Evolutionary conservation across 2,113 vertebrate genomes (phyloP).

Genomic region (Thamnaconus septentrionalis): DNA sequence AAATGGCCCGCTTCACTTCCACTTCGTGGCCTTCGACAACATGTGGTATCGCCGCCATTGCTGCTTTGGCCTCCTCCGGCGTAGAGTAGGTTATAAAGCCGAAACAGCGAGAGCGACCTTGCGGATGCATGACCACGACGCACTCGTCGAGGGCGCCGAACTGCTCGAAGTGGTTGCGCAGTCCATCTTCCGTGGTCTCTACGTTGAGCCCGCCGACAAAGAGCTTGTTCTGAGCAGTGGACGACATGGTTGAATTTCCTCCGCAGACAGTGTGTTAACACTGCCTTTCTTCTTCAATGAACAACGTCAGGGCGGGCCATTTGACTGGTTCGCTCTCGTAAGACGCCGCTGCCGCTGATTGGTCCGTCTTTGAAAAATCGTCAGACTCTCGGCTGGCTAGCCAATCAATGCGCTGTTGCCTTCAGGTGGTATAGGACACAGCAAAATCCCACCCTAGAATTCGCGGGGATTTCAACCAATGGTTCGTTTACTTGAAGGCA

Average conservation of each 20-base stretch:
- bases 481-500: neutral
- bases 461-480: neutral
- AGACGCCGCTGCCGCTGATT: slow-evolving; percentile 51
- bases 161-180: slow-evolving; percentile 90
- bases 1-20: slow-evolving; percentile 91
- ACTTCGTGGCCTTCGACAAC: slow-evolving; percentile 91
- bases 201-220: slow-evolving; percentile 96
- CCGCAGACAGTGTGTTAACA: slow-evolving; percentile 20
- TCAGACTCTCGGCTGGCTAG: slow-evolving; percentile 8
- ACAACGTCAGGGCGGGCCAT: slow-evolving; percentile 46
- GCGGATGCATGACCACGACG: slow-evolving; percentile 67
- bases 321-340: slow-evolving; percentile 13
- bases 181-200: slow-evolving; percentile 90
- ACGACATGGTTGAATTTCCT: slow-evolving; percentile 81
- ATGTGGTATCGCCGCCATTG: slow-evolving; percentile 93
- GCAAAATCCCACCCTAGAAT: neutral
- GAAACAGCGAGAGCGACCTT: slow-evolving; percentile 86
- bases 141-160: slow-evolving; percentile 79
- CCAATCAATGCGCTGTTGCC: slow-evolving; percentile 10
- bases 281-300: slow-evolving; percentile 72
- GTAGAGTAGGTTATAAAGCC: slow-evolving; percentile 94
- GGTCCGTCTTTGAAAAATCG: slow-evolving; percentile 42
- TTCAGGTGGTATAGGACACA: slow-evolving; percentile 19
- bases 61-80: slow-evolving; percentile 90
- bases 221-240: slow-evolving; percentile 89